Base-by-base conservation (phyloP, 2,113 vertebrate species). In the Fulica atra region DNA sequence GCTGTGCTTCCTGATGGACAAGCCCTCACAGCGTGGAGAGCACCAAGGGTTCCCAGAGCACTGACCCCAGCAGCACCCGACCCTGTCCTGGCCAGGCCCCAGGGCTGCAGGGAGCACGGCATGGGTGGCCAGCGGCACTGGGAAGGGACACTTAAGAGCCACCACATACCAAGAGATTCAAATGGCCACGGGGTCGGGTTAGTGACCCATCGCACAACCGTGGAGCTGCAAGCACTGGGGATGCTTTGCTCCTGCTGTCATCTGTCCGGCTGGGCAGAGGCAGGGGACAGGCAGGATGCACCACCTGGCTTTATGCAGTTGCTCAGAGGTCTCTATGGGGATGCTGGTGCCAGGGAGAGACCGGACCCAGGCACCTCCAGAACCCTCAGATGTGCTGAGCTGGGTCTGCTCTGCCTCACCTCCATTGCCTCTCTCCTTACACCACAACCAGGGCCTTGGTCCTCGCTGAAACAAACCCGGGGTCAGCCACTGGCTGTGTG, bases 341-440 rank as follows among this genome's bases (percentile, higher is more conserved):
- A 17, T 38, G 51, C 33, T 0, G 0, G 29, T 61, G 60, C 50
- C 0, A 2, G 36, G 28, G 12, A 74, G 33, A 65, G 6, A n/a
- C 16, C 1, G 1, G 9, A 24, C 13, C 19, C 31, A 25, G 21
- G 8, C 1, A 2, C 24, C n/a, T 70, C 56, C 0, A 2, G 46
- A n/a, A 2, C 4, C 28, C 65, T 57, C 0, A 0, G 13, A 44
- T 21, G 11, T 69, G 53, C 42, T 15, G 57, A 71, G 61, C 12
- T 48, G 33, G 5, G 15, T 70, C 50, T 0, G 0, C 71, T 76
- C 59, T 86, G 48, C 19, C n/a, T 26, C 0, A 1, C 12, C n/a
- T 59, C 61, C 42, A 31, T 15, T 25, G 28, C 12, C 13, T 71
- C 38, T 25, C 59, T 65, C 26, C n/a, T 9, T 0, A 1, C 3